Conservation (phyloP, 2,797 vertebrate species). For the Gila robusta region DNA sequence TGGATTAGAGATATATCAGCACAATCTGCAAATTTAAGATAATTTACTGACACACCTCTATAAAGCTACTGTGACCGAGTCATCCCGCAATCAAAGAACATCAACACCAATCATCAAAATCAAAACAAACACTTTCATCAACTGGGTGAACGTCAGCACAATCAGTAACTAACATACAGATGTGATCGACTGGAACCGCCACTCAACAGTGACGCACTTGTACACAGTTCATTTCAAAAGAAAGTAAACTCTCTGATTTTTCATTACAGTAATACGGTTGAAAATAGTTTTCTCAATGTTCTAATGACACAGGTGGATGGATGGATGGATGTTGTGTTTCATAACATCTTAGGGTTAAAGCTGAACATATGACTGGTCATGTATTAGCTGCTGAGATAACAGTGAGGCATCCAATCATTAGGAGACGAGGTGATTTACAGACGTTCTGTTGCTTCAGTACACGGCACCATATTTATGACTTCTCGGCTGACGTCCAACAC, state of each 20-base stretch:
- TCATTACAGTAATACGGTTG: not conserved
- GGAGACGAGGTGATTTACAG: conserved; percentile 7
- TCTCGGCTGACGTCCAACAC: conserved; percentile 35
- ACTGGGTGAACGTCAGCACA: not conserved
- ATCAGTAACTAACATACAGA: conserved; percentile 6
- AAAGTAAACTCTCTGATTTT: not conserved
- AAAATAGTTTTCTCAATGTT: not conserved
- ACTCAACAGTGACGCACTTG: not conserved
- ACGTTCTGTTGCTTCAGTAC: no score
- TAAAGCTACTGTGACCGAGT: not conserved
- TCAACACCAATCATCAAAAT: conserved; percentile 4
- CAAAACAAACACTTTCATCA: conserved; percentile 25
- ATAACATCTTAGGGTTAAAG: not conserved
- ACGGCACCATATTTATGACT: conserved; percentile 35
- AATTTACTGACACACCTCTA: conserved; percentile 1
- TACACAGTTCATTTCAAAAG: not conserved
- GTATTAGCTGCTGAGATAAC: not conserved
- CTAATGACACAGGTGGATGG: not conserved
- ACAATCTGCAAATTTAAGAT: conserved; percentile 12
- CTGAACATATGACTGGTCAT: not conserved
- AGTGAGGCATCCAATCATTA: not conserved
- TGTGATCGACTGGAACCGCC: not conserved
- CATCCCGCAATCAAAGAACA: not conserved
- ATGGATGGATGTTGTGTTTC: not conserved
- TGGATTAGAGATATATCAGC: conserved; percentile 39